Conservation (phyloP, 2,888 invertebrate species). For the Selenia dentaria region DNA sequence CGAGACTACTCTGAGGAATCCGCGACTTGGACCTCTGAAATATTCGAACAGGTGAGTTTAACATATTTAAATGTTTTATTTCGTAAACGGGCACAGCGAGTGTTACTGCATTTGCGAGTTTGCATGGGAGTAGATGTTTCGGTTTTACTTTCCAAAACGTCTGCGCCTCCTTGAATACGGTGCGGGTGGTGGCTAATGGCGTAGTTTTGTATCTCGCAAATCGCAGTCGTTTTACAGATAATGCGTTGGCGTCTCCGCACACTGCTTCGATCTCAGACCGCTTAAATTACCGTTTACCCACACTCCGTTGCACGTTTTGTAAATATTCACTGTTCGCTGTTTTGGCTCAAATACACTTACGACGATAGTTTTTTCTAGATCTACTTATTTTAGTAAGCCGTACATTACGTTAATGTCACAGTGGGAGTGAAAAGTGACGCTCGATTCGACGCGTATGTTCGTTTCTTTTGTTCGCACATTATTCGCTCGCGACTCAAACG, state of each 20-base stretch:
- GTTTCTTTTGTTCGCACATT: slow-evolving; percentile 72
- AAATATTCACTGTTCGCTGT: slow-evolving; percentile 57
- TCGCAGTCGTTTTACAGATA: slow-evolving; percentile 48
- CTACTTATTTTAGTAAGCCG: slow-evolving; percentile 40
- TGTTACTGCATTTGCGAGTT: slow-evolving; percentile 63
- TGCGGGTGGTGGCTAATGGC: slow-evolving; percentile 29
- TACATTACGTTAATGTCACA: slow-evolving; percentile 53
- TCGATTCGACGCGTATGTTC: slow-evolving; percentile 74
- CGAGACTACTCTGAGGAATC: slow-evolving; percentile 63
- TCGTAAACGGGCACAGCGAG: slow-evolving; percentile 55
- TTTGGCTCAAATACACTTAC: slow-evolving; percentile 41
- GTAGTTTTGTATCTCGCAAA: slow-evolving; percentile 14
- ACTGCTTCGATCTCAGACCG: slow-evolving; percentile 41
- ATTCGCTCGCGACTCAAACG: slow-evolving; percentile 60
- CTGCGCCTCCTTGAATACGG: slow-evolving; percentile 49
- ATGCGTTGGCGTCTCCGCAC: slow-evolving; percentile 53
- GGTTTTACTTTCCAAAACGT: slow-evolving; percentile 62
- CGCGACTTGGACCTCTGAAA: slow-evolving; percentile 55
- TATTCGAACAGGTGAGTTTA: slow-evolving; percentile 66
- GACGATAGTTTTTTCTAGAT: slow-evolving; percentile 41
- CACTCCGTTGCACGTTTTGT: slow-evolving; percentile 52
- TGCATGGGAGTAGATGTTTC: slow-evolving; percentile 46
- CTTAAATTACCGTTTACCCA: slow-evolving; percentile 41
- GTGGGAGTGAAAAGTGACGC: slow-evolving; percentile 55
- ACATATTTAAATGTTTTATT: slow-evolving; percentile 34